A percentile compares a stretch with the other conserved stretches of the same genome.
These are phyloP conservation scores for Drosophila lacteicornis DNA, from an alignment of 1,140 invertebrate species.

Conservation along the genomic window DNA sequence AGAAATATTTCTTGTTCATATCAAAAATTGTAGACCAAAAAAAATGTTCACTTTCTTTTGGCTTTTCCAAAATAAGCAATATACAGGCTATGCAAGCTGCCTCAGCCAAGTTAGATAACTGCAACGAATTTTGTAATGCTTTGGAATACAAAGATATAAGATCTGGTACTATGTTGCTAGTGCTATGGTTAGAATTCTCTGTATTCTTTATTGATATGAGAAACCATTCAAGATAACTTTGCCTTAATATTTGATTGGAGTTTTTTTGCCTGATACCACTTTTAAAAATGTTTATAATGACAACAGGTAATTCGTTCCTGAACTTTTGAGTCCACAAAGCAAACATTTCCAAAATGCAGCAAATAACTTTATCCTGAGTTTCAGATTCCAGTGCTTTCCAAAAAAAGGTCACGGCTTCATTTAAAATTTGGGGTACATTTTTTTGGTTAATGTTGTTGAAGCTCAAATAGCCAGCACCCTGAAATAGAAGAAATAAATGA, in stretches of 20 bases:
- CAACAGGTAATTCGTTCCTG: constrained; percentile 88
- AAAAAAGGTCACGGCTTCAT: constrained; percentile 89
- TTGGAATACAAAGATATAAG: constrained; percentile 90
- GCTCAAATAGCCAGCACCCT: constrained; percentile 93
- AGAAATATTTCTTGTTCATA: constrained; percentile 91
- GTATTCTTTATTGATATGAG: constrained; percentile 87
- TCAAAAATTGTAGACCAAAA: constrained; percentile 90
- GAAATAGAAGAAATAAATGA: constrained; percentile 8
- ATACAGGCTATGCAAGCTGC: constrained; percentile 91
- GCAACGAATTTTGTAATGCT: constrained; percentile 87
- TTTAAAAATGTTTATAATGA: constrained; percentile 91
- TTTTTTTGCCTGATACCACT: constrained; percentile 92
- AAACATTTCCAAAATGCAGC: constrained; percentile 92
- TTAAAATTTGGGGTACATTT: constrained; percentile 87
- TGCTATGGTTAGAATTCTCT: constrained; percentile 28
- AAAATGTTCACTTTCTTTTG: constrained; percentile 74
- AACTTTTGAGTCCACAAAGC: constrained; percentile 91
- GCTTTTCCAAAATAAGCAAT: constrained; percentile 88
- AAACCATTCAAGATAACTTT: constrained; percentile 92
- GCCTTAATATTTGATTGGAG: constrained; percentile 91
- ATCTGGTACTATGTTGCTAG: constrained; percentile 74
- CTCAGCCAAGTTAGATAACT: constrained; percentile 90
- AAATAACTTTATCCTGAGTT: constrained; percentile 96
- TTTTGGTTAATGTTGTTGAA: constrained; percentile 89
- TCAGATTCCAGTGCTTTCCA: constrained; percentile 93